These are phyloP conservation scores for Siniperca knerii DNA, from an alignment of 2,113 vertebrate species.

Conservation along the genomic window DNA sequence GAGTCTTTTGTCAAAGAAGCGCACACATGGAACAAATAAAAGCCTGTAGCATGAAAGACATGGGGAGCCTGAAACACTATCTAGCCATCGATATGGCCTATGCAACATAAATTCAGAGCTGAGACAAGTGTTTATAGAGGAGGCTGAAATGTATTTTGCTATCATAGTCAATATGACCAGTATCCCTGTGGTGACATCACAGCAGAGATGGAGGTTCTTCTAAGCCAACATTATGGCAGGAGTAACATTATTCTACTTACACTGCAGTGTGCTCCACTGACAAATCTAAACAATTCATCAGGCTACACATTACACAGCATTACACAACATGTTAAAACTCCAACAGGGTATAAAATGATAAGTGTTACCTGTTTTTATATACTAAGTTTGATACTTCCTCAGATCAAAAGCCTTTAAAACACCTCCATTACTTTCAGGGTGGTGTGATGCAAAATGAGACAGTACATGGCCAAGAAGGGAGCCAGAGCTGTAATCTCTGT, in stretches of 20 bases:
- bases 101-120: conserved; percentile 1
- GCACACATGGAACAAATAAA: conserved; percentile 40
- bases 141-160: conserved; percentile 10
- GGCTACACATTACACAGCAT: neutral
- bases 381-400: neutral
- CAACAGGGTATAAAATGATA: neutral
- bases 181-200: conserved; percentile 30
- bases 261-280: neutral
- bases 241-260: neutral
- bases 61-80: neutral
- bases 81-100: neutral
- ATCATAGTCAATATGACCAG: conserved; percentile 28
- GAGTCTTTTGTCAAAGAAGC: conserved; percentile 23
- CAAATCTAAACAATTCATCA: neutral
- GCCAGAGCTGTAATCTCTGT: conserved; percentile 53
- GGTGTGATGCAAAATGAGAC: conserved; percentile 32
- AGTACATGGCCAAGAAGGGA: conserved; percentile 37
- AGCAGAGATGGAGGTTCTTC: conserved; percentile 9
- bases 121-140: neutral
- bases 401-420: neutral
- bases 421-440: neutral
- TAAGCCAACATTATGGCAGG: neutral
- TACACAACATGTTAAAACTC: neutral
- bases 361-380: neutral
- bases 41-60: neutral